Evolutionary conservation across 2,113 vertebrate species (phyloP).

Genomic region (Patagioenas fasciata): DNA sequence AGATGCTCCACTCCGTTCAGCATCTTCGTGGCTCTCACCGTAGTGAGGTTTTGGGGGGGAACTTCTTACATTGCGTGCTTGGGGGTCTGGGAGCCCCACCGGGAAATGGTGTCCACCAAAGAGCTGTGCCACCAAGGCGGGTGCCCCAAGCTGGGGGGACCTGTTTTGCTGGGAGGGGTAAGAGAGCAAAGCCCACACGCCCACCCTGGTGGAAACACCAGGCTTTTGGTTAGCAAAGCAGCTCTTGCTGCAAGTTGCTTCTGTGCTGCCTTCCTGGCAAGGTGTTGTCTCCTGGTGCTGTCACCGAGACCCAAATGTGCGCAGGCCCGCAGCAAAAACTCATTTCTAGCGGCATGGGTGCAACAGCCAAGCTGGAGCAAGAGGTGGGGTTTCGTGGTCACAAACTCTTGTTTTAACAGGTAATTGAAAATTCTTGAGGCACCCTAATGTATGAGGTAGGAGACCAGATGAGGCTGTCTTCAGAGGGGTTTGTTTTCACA

Average conservation of each 20-base stretch:
- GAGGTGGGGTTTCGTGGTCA: accelerated
- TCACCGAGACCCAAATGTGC: accelerated
- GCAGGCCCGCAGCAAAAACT: accelerated
- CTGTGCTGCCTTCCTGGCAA: accelerated
- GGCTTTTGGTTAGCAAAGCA: neutral
- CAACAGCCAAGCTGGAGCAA: neutral
- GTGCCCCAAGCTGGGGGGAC: neutral
- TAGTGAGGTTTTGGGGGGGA: neutral
- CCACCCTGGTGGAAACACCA: accelerated
- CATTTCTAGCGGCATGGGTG: accelerated
- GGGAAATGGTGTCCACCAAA: neutral
- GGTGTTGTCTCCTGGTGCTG: accelerated
- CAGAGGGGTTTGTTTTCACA: neutral
- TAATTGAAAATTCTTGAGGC: neutral
- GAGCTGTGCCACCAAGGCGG: accelerated
- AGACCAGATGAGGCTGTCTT: neutral
- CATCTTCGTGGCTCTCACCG: neutral
- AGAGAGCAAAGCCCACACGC: accelerated
- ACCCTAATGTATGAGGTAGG: neutral
- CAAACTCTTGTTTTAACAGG: neutral
- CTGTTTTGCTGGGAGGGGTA: accelerated
- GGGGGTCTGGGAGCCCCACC: neutral
- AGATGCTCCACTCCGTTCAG: too few species aligned
- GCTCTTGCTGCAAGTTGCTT: neutral
- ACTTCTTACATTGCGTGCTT: accelerated